Evolutionary conservation across 2,888 invertebrate species (phyloP).

Genomic region (Oligia latruncula): DNA sequence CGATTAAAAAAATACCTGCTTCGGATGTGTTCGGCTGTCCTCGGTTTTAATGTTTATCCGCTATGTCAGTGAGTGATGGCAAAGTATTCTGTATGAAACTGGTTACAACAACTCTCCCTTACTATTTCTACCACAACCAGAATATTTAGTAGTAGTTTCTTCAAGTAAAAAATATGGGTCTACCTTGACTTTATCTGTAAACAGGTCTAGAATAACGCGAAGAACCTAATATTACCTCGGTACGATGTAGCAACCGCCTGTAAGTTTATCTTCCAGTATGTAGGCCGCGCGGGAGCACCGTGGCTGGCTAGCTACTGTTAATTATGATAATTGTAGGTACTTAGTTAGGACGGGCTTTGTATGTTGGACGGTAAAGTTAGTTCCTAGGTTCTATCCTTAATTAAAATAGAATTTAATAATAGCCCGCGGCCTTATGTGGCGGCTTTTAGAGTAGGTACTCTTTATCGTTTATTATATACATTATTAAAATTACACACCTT

Average conservation of each 20-base stretch:
- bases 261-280: conserved; percentile 54
- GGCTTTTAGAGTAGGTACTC: background rate
- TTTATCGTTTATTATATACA: background rate
- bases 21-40: too few relatives aligned
- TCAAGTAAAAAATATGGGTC: background rate
- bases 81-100: background rate
- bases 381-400: background rate
- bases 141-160: background rate
- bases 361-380: background rate
- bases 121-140: background rate
- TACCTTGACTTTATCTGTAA: conserved; percentile 10
- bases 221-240: background rate
- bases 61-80: too few relatives aligned
- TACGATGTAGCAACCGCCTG: conserved; percentile 45
- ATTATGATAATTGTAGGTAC: conserved; percentile 55
- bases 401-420: conserved; percentile 3
- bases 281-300: conserved; percentile 36
- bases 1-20: too few relatives aligned
- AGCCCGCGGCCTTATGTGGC: background rate
- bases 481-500: background rate
- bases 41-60: too few relatives aligned
- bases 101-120: background rate
- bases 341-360: conserved; percentile 13
- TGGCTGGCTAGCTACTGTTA: conserved; percentile 22
- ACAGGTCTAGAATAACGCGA: conserved; percentile 18